Evolutionary conservation across 1,140 invertebrate genomes (phyloP).

Genomic region (Pygmarrhopalites habei): DNA sequence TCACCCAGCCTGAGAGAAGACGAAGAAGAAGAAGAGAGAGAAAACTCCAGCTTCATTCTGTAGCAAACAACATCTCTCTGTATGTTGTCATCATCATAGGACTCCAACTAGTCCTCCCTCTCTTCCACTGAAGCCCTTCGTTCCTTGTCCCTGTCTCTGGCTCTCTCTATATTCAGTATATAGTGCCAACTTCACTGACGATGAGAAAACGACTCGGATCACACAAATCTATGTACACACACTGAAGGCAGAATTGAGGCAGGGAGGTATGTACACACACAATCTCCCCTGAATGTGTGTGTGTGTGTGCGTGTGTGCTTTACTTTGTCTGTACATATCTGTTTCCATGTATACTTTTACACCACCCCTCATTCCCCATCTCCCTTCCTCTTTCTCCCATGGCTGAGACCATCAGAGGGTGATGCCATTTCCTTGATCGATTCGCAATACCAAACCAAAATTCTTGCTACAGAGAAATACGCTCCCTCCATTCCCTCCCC

Average conservation of each 20-base stretch:
- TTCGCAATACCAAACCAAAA: neutral
- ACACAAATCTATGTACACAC: no score
- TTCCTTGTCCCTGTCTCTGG: neutral
- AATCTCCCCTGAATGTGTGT: no score
- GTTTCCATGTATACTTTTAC: no score
- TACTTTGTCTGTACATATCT: no score
- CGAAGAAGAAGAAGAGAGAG: neutral
- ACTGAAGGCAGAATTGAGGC: no score
- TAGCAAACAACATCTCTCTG: slow-evolving; percentile 1
- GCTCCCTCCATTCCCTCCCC: no score
- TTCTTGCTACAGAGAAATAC: neutral
- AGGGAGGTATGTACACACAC: no score
- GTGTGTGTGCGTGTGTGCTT: no score
- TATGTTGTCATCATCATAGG: neutral
- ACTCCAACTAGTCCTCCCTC: neutral
- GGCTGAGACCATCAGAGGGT: neutral
- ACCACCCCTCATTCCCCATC: neutral
- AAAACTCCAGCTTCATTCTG: slow-evolving; percentile 4
- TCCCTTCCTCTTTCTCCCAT: neutral
- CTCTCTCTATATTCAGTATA: no score
- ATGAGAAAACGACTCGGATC: no score
- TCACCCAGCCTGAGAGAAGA: neutral
- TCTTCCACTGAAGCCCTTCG: neutral
- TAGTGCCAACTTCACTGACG: no score
- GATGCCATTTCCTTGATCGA: slow-evolving; percentile 8